Base-by-base conservation (phyloP, 2,113 vertebrate genomes). In the Chaetops frenatus region DNA sequence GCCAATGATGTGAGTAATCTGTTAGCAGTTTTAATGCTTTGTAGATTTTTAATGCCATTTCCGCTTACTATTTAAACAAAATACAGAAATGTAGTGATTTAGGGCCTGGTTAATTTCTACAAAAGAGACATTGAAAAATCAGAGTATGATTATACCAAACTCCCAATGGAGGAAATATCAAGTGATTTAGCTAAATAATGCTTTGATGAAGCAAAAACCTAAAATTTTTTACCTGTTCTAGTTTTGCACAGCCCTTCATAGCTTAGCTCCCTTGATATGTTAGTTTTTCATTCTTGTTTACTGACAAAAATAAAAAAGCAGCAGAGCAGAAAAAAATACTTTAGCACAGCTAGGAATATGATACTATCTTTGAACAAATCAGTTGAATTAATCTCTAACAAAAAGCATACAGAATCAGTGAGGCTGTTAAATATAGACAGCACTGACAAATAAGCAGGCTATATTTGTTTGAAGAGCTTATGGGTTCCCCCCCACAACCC, bases 381-480 rank as follows among this genome's bases (percentile, higher is more conserved):
- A 91, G 78, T 94, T 96, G 91, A 97, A 95, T 95, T 95, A 96
- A 96, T 86, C 81, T 88, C 88, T 86, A 60, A 90, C 78, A 90
- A 90, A 96, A 97, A 92, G 61, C 81, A 90, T 79, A 92, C 56
- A 83, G 89, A 97, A 97, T 97, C 94, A 95, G 95, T 97, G 71
- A 97, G 73, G 91, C 67, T 93, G 78, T 96, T 92, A 97, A 97
- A 97, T 96, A 96, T 82, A 98, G 95, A 96, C 83, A 94, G 90
- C 90, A 91, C 95, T 93, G 95, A 96, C 94, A 97, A 97, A 98
- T 95, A 97, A 97, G 98, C 96, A 97, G 94, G 91, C 96, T 94
- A 81, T 96, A 95, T 97, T 96, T 97, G 90, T 97, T 98, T 98
- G 96, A 97, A 98, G 96, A 97, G 97, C 91, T 97, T 97, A 96